Evolutionary conservation across 2,888 invertebrate species (phyloP).

Genomic region (Lissocephala sabroskyi): DNA sequence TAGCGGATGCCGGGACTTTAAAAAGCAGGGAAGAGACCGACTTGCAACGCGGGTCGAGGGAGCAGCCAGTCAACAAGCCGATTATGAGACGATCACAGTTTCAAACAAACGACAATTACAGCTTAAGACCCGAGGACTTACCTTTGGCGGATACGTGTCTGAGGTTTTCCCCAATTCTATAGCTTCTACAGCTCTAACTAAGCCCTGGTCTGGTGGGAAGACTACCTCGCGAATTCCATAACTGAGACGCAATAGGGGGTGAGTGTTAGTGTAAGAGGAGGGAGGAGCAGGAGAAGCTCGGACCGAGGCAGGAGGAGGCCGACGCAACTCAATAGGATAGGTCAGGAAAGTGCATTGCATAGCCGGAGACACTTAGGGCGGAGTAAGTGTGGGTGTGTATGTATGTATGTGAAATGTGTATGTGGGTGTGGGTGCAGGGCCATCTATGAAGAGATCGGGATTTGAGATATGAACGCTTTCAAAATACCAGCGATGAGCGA

Average conservation of each 20-base stretch:
- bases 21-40: neutral
- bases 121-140: slow-evolving; percentile 29
- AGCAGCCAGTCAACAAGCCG: neutral
- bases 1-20: neutral
- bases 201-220: neutral
- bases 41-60: neutral
- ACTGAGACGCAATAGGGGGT: slow-evolving; percentile 35
- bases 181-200: too few species aligned
- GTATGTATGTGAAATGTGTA: too few species aligned
- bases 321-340: too few species aligned
- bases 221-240: slow-evolving; percentile 45
- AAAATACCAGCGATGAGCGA: too few species aligned
- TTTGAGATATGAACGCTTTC: too few species aligned
- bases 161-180: slow-evolving; percentile 20
- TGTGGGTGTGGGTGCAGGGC: too few species aligned
- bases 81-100: neutral
- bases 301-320: too few species aligned
- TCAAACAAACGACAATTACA: neutral
- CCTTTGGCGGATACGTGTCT: slow-evolving; percentile 21
- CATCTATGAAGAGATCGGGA: too few species aligned
- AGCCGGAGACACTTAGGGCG: too few species aligned
- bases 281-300: too few species aligned
- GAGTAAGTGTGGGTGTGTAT: too few species aligned
- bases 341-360: too few species aligned
- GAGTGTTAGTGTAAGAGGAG: slow-evolving; percentile 6